A percentile compares a stretch with the other conserved stretches of the same genome.
phyloP scores from a whole-genome alignment of 2,113 vertebrate genomes.

The Anolis carolinensis region DNA sequence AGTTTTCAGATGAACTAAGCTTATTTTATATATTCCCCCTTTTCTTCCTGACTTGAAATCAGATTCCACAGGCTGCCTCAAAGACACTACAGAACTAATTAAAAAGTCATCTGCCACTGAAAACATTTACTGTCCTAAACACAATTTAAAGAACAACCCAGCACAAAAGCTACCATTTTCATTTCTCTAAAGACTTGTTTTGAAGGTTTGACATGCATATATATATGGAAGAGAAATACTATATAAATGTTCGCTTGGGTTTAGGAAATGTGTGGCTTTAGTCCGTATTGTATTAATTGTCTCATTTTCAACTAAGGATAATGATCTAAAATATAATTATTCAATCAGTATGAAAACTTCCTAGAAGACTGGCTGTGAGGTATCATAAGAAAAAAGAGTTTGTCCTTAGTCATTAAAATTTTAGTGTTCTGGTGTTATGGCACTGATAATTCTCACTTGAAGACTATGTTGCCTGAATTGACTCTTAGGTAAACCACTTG shows the following conservation, averaged over 20 bases:
- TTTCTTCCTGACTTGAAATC: slow-evolving; percentile 31
- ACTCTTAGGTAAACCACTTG: too few species aligned
- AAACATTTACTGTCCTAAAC: neutral
- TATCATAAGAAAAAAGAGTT: neutral
- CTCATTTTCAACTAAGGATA: slow-evolving; percentile 6
- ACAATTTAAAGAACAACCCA: neutral
- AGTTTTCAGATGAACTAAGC: slow-evolving; percentile 28
- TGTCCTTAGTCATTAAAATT: slow-evolving; percentile 33
- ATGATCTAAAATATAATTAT: slow-evolving; percentile 15
- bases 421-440: slow-evolving; percentile 47
- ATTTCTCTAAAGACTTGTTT: neutral
- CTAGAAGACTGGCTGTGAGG: neutral
- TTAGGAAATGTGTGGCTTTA: neutral
- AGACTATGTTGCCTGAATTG: too few species aligned
- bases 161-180: neutral
- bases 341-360: slow-evolving; percentile 2
- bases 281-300: neutral
- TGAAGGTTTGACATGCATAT: neutral
- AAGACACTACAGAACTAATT: slow-evolving; percentile 23
- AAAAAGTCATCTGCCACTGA: slow-evolving; percentile 17
- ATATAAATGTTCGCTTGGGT: neutral
- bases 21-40: slow-evolving; percentile 7
- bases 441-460: too few species aligned
- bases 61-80: slow-evolving; percentile 10
- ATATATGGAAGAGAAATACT: too few species aligned